Base-by-base conservation (phyloP, 2,888 invertebrate genomes). In the Aleiodes alternator region DNA sequence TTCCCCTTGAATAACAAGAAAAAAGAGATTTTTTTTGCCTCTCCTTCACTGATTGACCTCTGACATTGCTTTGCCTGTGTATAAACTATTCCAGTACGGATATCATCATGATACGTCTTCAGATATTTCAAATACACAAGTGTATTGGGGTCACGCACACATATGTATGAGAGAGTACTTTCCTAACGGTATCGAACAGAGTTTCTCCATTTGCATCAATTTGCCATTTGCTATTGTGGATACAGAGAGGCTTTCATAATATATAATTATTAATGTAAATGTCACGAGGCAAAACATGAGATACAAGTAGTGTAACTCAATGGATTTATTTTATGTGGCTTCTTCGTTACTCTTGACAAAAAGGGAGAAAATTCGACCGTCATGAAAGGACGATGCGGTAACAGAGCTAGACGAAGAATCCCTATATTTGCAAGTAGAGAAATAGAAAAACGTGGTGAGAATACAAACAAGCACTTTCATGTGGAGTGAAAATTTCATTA, bases 31-130 rank as follows among this genome's bases (percentile, higher is more conserved):
- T 23, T 23, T 23, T 23, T 23, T 23, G 23, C 23, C 55, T 48
- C 64, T 8, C 55, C 69, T 72, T 34, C 55, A 64, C 34, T 59
- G 48, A 34, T 55, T 69, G 80, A 82, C 84, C 84, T 78, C 72
- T 84, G 82, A 84, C 84, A 83, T 83, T 83, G 81, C 71, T 77
- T 81, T 80, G 75, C 80, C 83, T 80, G 81, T 79, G 81, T 81
- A 81, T 73, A 77, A 79, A 81, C 73, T 74, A 43, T 48, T 64
- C 76, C 75, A 80, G 81, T 81, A 77, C 68, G 72, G 66, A 70
- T 72, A 76, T 76, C 73, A 66, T 72, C 73, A 74, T 74, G 74
- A 57, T 72, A 73, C 77, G 51, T 64, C 56, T 14, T 69, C 38
- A 43, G 53, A 55, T 72, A 74, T 72, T 72, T 53, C 31, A 56